A percentile compares a stretch with the other conserved stretches of the same genome.
Conservation (phyloP, 2,113 vertebrate genomes). For the Dicerorhinus sumatrensis region DNA sequence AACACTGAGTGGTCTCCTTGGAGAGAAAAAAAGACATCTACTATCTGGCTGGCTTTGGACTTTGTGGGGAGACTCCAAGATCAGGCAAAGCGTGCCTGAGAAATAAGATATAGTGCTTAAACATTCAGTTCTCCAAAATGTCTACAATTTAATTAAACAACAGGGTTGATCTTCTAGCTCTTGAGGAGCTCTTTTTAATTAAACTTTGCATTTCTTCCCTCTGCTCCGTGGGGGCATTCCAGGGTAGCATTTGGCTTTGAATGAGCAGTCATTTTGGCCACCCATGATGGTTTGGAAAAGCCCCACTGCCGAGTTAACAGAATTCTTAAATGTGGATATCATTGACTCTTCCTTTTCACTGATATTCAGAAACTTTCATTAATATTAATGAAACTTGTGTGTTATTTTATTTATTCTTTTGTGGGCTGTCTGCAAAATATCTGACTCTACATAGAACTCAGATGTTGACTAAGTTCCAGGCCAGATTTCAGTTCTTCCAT, state of each 20-base stretch:
- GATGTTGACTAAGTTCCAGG: not conserved
- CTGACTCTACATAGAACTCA: not conserved
- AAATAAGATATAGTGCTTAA: conserved; percentile 41
- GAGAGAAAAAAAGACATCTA: not conserved
- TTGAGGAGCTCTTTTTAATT: conserved; percentile 65
- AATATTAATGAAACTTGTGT: conserved; percentile 5
- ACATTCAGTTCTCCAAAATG: conserved; percentile 38
- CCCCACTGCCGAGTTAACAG: conserved; percentile 45
- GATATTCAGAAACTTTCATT: conserved; percentile 41
- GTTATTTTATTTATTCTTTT: conserved; percentile 41
- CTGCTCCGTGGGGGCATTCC: conserved; percentile 3
- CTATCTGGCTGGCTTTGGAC: not conserved
- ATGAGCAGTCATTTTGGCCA: conserved; percentile 36
- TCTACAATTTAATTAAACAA: conserved; percentile 68
- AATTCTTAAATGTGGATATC: conserved; percentile 51
- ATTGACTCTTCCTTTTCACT: conserved; percentile 45
- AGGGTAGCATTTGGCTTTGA: conserved; percentile 48
- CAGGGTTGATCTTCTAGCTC: conserved; percentile 34
- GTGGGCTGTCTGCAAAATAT: conserved; percentile 23
- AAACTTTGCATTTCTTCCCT: conserved; percentile 63
- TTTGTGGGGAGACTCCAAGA: not conserved
- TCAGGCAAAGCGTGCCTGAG: not conserved
- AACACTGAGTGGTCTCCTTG: not conserved
- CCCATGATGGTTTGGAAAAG: conserved; percentile 48
- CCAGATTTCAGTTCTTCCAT: conserved; percentile 11